Evolutionary conservation across 2,888 invertebrate species (phyloP).

Genomic region (Mimas tiliae): DNA sequence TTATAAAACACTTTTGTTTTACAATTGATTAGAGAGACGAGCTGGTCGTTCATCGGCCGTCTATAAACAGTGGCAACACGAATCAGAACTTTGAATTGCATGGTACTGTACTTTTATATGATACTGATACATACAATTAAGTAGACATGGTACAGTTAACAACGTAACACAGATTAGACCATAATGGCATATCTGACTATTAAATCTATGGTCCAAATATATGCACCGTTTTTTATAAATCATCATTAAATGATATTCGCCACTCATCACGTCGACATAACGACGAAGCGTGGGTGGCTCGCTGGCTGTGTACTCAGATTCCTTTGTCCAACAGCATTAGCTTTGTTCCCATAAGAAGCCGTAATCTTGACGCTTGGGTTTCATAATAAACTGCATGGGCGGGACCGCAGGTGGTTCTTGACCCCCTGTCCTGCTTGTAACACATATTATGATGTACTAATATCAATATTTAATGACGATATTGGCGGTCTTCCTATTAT

Average conservation of each 20-base stretch:
- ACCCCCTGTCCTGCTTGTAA: neutral
- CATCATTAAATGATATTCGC: neutral
- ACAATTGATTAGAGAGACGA: neutral
- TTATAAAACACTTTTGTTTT: neutral
- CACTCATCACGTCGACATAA: constrained; percentile 3
- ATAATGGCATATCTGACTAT: neutral
- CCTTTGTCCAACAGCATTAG: constrained; percentile 10
- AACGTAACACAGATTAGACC: too few species aligned
- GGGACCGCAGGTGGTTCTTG: neutral
- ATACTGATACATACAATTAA: too few species aligned
- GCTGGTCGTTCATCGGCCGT: too few species aligned
- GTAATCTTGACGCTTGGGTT: constrained; percentile 14
- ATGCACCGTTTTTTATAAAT: neutral
- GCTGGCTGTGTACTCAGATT: neutral
- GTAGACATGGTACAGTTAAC: too few species aligned
- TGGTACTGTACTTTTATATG: too few species aligned
- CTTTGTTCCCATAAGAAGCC: constrained; percentile 18
- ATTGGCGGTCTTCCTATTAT: too few species aligned
- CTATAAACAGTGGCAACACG: too few species aligned
- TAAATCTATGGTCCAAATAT: neutral
- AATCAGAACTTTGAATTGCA: too few species aligned
- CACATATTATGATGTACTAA: too few species aligned
- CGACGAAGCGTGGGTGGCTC: constrained; percentile 8
- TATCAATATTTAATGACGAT: too few species aligned
- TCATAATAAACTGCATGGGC: constrained; percentile 4